Percentiles rank a stretch among this genome's conserved stretches.
Conservation (phyloP, 1,140 invertebrate species). For the Pachyrhynchus sulphureomaculatus region DNA sequence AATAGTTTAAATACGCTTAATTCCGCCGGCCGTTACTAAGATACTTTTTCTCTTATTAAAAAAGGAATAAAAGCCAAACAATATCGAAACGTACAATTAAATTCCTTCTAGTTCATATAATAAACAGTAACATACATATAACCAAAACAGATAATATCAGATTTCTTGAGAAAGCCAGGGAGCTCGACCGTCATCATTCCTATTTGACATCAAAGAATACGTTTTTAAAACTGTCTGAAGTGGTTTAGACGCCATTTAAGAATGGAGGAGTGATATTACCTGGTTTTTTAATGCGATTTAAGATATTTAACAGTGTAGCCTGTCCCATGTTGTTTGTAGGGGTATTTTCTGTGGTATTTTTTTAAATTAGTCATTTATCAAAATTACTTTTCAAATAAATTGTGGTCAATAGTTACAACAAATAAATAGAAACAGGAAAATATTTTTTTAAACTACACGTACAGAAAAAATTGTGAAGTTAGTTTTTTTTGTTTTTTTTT, state of each 20-base stretch:
- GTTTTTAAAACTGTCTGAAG: conserved; percentile 7
- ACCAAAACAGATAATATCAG: conserved; percentile 18
- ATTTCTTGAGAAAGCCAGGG: conserved; percentile 16
- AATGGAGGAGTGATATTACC: conserved; percentile 11
- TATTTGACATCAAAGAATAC: conserved; percentile 17
- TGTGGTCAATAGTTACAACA: no score
- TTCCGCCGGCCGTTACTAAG: no score
- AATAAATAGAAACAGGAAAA: no score
- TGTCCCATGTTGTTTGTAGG: conserved; percentile 9
- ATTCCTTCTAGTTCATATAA: not conserved
- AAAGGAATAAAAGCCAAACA: no score
- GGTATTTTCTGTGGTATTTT: no score
- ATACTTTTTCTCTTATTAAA: no score
- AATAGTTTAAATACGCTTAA: no score
- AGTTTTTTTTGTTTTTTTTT: no score
- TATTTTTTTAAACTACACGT: not conserved
- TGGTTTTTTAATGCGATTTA: conserved; percentile 8
- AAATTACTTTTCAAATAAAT: no score
- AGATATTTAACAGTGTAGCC: conserved; percentile 18
- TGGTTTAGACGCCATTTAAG: conserved; percentile 22
- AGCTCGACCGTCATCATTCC: conserved; percentile 19
- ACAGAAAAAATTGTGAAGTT: no score
- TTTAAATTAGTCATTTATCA: no score
- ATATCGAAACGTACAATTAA: not conserved
- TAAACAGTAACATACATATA: conserved; percentile 9